These are phyloP conservation scores for Notolepis coatsorum DNA, from an alignment of 2,797 vertebrate genomes.

Conservation along the genomic window DNA sequence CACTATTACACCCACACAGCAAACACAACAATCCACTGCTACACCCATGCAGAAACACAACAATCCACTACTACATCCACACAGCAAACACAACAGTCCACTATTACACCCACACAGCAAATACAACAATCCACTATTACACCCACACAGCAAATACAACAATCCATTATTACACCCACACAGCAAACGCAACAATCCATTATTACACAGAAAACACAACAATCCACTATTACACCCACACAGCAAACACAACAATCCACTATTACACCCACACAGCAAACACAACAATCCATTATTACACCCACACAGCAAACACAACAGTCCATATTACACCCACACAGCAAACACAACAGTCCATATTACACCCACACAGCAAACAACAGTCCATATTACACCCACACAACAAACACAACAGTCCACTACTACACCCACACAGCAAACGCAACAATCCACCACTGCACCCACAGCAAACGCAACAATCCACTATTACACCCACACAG, in stretches of 20 bases:
- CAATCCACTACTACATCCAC: constrained; percentile 57
- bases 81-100: constrained; percentile 56
- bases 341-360: constrained; percentile 61
- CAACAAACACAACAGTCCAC: constrained; percentile 58
- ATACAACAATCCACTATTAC: constrained; percentile 60
- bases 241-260: constrained; percentile 58
- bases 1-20: constrained; percentile 48
- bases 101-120: constrained; percentile 42
- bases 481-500: constrained; percentile 51
- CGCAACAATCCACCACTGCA: constrained; percentile 60
- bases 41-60: constrained; percentile 35
- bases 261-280: constrained; percentile 34
- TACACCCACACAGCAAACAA: constrained; percentile 26
- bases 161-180: constrained; percentile 57
- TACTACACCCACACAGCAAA: constrained; percentile 37
- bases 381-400: constrained; percentile 54
- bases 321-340: constrained; percentile 53
- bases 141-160: constrained; percentile 28
- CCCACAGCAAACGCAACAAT: constrained; percentile 39
- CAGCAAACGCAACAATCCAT: no score
- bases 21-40: constrained; percentile 64
- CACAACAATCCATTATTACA: constrained; percentile 63
- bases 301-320: constrained; percentile 37
- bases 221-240: constrained; percentile 57
- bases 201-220: no score